Conservation (phyloP, 2,113 vertebrate species). For the Perognathus longimembris region DNA sequence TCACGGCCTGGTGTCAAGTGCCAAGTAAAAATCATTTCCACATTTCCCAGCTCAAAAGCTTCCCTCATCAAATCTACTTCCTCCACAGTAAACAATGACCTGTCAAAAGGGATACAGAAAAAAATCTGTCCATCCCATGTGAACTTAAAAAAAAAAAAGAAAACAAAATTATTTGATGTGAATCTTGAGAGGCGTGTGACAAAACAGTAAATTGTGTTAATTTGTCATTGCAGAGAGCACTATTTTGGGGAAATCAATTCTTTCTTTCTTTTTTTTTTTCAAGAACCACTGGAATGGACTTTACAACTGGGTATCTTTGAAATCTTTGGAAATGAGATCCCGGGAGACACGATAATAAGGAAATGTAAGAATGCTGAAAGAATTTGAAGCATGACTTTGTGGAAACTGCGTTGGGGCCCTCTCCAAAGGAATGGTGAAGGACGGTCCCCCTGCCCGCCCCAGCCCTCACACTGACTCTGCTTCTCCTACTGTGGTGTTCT, state of each 20-base stretch:
- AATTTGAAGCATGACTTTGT: constrained; percentile 69
- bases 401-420: constrained; percentile 65
- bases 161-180: neutral
- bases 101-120: neutral
- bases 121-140: neutral
- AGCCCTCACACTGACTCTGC: neutral
- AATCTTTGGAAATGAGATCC: constrained; percentile 54
- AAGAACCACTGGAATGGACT: constrained; percentile 41
- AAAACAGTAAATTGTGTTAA: constrained; percentile 20
- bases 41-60: neutral
- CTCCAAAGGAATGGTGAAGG: constrained; percentile 68
- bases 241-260: constrained; percentile 24
- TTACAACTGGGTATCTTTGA: neutral
- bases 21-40: neutral
- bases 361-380: constrained; percentile 64
- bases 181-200: neutral
- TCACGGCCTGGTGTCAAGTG: neutral
- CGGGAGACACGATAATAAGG: constrained; percentile 46
- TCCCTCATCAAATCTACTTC: neutral
- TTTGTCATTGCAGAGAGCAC: neutral
- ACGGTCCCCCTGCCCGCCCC: constrained; percentile 33
- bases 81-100: neutral
- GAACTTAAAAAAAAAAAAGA: constrained; percentile 9
- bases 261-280: neutral
- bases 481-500: constrained; percentile 49